Evolutionary conservation across 2,797 vertebrate genomes (phyloP), one percentile per base, ranked within the genome.

Genomic region (Thaleichthys pacificus): DNA sequence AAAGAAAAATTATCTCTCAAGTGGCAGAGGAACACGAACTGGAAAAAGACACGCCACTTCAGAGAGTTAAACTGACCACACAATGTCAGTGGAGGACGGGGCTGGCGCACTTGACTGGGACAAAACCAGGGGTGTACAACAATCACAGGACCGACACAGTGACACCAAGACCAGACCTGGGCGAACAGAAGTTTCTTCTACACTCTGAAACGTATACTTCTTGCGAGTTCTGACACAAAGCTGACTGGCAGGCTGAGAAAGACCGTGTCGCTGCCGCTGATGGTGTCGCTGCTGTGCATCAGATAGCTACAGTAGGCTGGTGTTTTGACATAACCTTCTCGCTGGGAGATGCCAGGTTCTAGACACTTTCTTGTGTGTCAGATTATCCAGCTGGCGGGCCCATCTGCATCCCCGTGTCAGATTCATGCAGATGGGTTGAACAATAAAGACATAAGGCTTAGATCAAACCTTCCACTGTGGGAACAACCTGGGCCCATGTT

Each of bases 401-500:
- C 72, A 9, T 90, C 88, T 77, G 88, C 70, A 83, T 86, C 87
- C 87, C 78, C 51, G 42, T 78, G 84, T 88, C 79, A 85, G 85
- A 84, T 89, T 87, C 84, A 87, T 85, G 70, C 84, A 79, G 87
- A 85, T 78, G 77, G 81, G 74, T 82, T 86, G 75, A 80, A 90
- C 86, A 89, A 90, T 90, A 87, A 90, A 91, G 88, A 91, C 90
- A 89, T 84, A 90, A 85, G 71, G 38, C 86, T 87, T 86, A 88
- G 88, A 88, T 79, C 64, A 79, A 82, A 80, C 78, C 63, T 77
- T 66, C 73, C 35, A 26, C 68, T 56, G 74, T 85, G 82, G 30
- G 77, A 77, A 77, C 71, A 82, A 85, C 85, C 75, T 78, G 80
- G 70, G 71, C 47, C 89, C 84, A 88, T 89, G 84, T 82, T 8